Evolutionary conservation across 23 tunicate species (phyloP).

Genomic region (Phallusia fumigata): DNA sequence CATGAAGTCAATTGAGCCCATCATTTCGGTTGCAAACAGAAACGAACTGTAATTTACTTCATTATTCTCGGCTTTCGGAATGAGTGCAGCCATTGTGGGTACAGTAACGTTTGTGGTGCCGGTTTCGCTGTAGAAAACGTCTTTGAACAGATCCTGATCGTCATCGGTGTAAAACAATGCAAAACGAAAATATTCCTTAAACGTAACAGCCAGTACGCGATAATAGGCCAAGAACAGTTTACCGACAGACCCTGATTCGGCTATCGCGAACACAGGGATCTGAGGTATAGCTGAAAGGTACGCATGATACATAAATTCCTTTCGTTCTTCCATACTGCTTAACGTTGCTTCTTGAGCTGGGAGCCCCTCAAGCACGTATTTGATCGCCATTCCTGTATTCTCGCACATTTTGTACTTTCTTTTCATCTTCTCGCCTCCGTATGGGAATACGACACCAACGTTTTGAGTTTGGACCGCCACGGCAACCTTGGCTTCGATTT

Average conservation of each 20-base stretch:
- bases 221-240: neutral
- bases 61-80: neutral
- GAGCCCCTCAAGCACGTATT: neutral
- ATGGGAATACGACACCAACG: neutral
- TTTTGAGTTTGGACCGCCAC: neutral
- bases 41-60: neutral
- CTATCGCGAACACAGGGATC: neutral
- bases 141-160: neutral
- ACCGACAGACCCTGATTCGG: neutral
- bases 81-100: neutral
- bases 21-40: neutral
- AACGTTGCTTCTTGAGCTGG: neutral
- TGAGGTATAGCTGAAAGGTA: neutral
- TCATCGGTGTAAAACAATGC: neutral
- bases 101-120: neutral
- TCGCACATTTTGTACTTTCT: neutral
- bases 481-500: neutral
- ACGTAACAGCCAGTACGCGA: neutral
- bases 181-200: neutral
- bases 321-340: neutral
- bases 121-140: neutral
- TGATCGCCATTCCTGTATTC: neutral
- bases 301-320: neutral
- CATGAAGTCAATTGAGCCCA: neutral
- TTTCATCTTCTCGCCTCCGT: constrained; percentile 2